phyloP scores from a whole-genome alignment of 2,113 vertebrate genomes.

The Ceyx margarethae region DNA sequence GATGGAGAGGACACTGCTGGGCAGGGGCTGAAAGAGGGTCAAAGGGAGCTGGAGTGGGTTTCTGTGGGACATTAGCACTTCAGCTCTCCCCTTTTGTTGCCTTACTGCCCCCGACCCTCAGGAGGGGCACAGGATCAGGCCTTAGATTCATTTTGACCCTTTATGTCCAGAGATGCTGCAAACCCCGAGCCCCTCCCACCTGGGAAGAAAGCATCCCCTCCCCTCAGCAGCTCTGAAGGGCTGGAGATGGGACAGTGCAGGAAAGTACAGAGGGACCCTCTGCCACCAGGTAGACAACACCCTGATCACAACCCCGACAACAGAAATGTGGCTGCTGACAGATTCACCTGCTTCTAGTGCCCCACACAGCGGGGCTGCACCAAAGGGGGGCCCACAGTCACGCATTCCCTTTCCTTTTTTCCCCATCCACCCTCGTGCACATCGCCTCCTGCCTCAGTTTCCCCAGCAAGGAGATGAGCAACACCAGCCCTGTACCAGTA shows the following conservation, averaged over 20 bases:
- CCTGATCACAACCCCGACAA: fast-evolving
- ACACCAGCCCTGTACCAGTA: fast-evolving
- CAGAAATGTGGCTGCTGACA: neutral
- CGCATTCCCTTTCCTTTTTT: neutral
- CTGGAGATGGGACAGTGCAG: neutral
- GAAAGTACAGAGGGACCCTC: neutral
- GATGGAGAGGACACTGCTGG: neutral
- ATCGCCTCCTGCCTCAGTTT: slow-evolving; percentile 16
- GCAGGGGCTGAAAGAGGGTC: neutral
- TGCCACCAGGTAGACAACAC: neutral
- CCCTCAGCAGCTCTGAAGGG: neutral
- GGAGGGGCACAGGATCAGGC: neutral
- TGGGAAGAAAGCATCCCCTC: neutral
- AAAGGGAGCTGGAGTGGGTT: neutral
- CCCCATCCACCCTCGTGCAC: neutral
- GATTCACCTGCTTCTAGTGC: neutral
- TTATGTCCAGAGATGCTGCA: neutral
- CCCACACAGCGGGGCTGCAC: fast-evolving
- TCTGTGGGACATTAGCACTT: neutral
- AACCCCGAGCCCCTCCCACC: neutral
- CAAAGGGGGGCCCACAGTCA: fast-evolving
- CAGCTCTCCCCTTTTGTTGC: neutral
- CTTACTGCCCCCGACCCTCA: neutral
- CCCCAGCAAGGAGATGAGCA: neutral
- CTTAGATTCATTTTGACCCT: neutral